Base-by-base conservation (phyloP, 2,888 invertebrate genomes). In the Pemphredon lugubris region DNA sequence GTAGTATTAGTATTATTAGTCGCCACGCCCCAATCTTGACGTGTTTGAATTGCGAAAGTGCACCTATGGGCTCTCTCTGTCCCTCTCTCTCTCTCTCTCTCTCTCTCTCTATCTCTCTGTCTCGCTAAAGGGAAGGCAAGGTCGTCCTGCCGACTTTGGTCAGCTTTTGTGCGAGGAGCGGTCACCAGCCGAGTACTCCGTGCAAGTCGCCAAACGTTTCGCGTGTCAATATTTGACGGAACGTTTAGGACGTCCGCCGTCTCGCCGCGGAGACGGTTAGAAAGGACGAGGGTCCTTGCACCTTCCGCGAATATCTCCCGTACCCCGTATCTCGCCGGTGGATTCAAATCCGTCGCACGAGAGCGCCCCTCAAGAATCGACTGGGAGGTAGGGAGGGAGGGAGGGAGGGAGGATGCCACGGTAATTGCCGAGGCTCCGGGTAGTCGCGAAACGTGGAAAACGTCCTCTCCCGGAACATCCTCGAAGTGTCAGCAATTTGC, bases 181-280 rank as follows among this genome's bases (percentile, higher is more conserved):
- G 48, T n/a, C 37, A 13, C 32, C 39, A 14, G 26, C 51, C 18
- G 14, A 21, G 48, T 20, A 32, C 9, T 11, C 50, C 30, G 67
- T 50, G 48, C 42, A 65, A 64, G 64, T 63, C 67, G 61, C 51
- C 68, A 73, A 79, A 77, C 77, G 71, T 73, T 65, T 65, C 60
- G 44, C 60, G 54, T 63, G 79, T 75, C 77, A 80, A 79, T 79
- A 79, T 79, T 79, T 79, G 77, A 77, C 64, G 39, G 51, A 73
- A 37, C 60, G 74, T 77, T 79, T 77, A 79, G 80, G 58, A 65
- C 21, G 79, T 79, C 75, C 73, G 77, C 53, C 55, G 51, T 70
- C 64, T 45, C 23, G 73, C 18, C 54, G 59, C 44, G 50, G n/a
- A 16, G 7, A 14, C 7, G 47, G 23, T 20, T n/a, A 44, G 57